These are phyloP conservation scores for Luehdorfia chinensis DNA, from an alignment of 1,140 invertebrate species.

Conservation along the genomic window DNA sequence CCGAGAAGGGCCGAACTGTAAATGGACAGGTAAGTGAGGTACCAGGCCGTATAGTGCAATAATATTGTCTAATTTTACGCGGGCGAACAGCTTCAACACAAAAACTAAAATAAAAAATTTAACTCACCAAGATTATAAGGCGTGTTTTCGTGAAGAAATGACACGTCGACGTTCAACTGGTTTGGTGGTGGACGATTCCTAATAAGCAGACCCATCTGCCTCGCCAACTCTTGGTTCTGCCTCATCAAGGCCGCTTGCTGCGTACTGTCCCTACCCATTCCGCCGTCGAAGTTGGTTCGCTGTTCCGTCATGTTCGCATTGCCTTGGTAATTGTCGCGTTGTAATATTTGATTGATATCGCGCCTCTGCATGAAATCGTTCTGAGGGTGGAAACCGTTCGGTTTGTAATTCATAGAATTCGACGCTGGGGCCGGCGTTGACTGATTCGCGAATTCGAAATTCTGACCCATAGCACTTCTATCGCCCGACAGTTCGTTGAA, in stretches of 20 bases:
- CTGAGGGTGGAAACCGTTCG: slow-evolving; percentile 56
- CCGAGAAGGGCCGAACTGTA: no score
- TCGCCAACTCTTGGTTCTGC: slow-evolving; percentile 58
- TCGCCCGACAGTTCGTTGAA: slow-evolving; percentile 45
- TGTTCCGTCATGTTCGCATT: slow-evolving; percentile 38
- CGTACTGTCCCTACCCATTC: slow-evolving; percentile 41
- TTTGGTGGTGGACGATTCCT: slow-evolving; percentile 59
- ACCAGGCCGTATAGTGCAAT: no score
- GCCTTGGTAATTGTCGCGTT: slow-evolving; percentile 41
- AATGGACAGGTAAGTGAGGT: no score
- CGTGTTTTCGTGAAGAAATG: slow-evolving; percentile 60
- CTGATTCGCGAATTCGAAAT: slow-evolving; percentile 49
- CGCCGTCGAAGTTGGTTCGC: slow-evolving; percentile 50
- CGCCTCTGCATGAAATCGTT: slow-evolving; percentile 55
- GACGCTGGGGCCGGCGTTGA: slow-evolving; percentile 25
- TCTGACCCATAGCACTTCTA: slow-evolving; percentile 39
- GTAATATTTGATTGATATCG: slow-evolving; percentile 45
- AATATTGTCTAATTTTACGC: no score
- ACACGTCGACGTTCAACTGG: slow-evolving; percentile 62
- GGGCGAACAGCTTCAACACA: no score
- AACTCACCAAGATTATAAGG: slow-evolving; percentile 61
- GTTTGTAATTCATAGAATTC: slow-evolving; percentile 47
- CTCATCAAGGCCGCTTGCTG: slow-evolving; percentile 48
- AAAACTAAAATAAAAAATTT: no score
- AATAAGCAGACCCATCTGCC: slow-evolving; percentile 64